Percentiles rank a stretch among this genome's conserved stretches.
Conservation (phyloP, 2,113 vertebrate genomes). For the Pao palembangensis region DNA sequence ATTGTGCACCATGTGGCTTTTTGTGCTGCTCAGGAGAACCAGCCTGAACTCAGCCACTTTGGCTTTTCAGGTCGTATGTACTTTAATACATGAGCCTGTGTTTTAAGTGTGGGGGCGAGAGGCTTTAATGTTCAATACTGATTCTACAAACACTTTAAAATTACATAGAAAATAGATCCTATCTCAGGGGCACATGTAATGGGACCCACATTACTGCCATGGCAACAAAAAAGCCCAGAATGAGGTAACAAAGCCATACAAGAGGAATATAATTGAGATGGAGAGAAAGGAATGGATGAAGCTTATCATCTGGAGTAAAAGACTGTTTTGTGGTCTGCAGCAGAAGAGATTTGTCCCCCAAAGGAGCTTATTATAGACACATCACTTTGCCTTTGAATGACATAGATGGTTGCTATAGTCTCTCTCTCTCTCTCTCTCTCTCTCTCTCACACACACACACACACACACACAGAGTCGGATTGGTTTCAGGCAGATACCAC, state of each 20-base stretch:
- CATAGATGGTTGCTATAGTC: conserved; percentile 31
- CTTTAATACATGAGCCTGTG: conserved; percentile 37
- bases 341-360: conserved; percentile 53
- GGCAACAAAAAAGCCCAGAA: conserved; percentile 62
- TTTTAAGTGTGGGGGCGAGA: conserved; percentile 24
- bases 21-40: neutral
- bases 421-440: neutral
- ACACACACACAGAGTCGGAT: neutral
- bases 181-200: conserved; percentile 48
- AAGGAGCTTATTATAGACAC: conserved; percentile 69
- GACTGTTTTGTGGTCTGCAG: conserved; percentile 60
- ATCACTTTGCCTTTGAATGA: conserved; percentile 58
- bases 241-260: conserved; percentile 50
- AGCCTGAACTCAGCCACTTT: too few species aligned
- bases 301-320: conserved; percentile 63
- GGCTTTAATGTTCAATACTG: conserved; percentile 19
- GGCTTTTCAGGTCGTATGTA: conserved; percentile 3
- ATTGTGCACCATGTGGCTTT: neutral
- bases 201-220: conserved; percentile 65
- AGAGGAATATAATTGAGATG: conserved; percentile 57
- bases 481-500: conserved; percentile 28
- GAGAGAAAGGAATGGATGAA: conserved; percentile 37
- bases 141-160: conserved; percentile 53
- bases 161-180: conserved; percentile 50
- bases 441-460: conserved; percentile 1